phyloP scores from a whole-genome alignment of 2,797 vertebrate genomes.

The Pagetopsis macropterus region DNA sequence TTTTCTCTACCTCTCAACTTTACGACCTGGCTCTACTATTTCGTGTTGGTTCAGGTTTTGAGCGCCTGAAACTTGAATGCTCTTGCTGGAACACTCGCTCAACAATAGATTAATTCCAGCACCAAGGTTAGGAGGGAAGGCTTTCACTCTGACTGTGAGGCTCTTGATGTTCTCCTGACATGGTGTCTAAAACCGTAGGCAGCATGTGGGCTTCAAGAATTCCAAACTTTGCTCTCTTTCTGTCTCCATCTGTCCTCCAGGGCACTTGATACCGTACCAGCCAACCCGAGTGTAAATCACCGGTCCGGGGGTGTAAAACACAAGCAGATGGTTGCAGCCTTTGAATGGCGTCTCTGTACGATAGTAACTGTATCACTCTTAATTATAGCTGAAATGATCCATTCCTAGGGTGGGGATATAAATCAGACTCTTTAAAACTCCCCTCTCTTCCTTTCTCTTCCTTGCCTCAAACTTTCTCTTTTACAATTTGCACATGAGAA shows the following conservation, averaged over 20 bases:
- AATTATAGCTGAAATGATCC: conserved; percentile 80
- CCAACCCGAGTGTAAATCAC: conserved; percentile 63
- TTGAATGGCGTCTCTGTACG: conserved; percentile 80
- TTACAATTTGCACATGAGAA: conserved; percentile 78
- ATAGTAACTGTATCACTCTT: conserved; percentile 83
- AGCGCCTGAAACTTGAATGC: conserved; percentile 11
- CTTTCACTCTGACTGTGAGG: conserved; percentile 29
- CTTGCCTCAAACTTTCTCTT: conserved; percentile 42
- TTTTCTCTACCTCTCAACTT: conserved; percentile 13
- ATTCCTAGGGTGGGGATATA: conserved; percentile 71
- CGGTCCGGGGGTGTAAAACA: conserved; percentile 69
- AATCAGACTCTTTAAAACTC: conserved; percentile 72
- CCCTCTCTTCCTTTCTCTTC: conserved; percentile 28
- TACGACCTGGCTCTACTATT: conserved; percentile 17
- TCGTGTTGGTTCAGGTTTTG: conserved; percentile 8
- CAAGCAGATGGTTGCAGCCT: conserved; percentile 79
- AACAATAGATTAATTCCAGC: conserved; percentile 44
- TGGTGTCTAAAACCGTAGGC: conserved; percentile 23
- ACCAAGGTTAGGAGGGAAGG: conserved; percentile 15
- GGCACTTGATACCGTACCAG: conserved; percentile 57
- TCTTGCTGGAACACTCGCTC: conserved; percentile 20
- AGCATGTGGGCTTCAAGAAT: conserved; percentile 28
- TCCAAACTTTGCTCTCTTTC: conserved; percentile 38
- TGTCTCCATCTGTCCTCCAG: conserved; percentile 53
- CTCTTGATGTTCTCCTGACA: conserved; percentile 26